Base-by-base conservation (phyloP, 2,888 invertebrate genomes). In the Brenthis hecate region DNA sequence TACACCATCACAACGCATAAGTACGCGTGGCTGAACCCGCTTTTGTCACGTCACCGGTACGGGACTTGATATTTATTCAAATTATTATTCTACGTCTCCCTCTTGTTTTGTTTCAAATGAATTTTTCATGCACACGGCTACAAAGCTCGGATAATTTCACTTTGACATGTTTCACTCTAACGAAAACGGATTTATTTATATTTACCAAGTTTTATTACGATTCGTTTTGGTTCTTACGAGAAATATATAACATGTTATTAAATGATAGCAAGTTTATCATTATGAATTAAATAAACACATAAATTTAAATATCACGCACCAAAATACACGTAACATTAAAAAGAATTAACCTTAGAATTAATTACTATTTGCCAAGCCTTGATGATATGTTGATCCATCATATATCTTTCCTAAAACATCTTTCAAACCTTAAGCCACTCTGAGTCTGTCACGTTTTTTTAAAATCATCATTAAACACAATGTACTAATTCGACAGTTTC, bases 51-150 rank as follows among this genome's bases (percentile, higher is more conserved):
- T 87, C 87, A 85, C 83, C 78, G 80, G 84, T 83, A 80, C 84
- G 86, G 74, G 72, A 73, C 77, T 85, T 88, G 84, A 90, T 91
- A 90, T 92, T 91, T 92, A 92, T 92, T 92, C 89, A 92, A 92
- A 91, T 92, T 90, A 90, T 91, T 86, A 88, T 85, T 87, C 86
- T 82, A 81, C 85, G 83, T 81, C 90, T 85, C 91, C 88, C 91
- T 87, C 88, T 87, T 87, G 89, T 89, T 89, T 85, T 86, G 86
- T 85, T 81, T 79, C 81, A 83, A 87, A 92, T 92, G 91, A 92
- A 92, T 92, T 92, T 92, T 92, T 92, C 91, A 92, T 91, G 86
- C 87, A 84, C 88, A 89, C 89, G 86, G 84, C 86, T 85, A 84
- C 81, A 83, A 89, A 84, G 89, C 83, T 82, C 81, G 83, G 85